Percentiles rank a stretch among this genome's conserved stretches.
Conservation (phyloP, 2,888 invertebrate species). For the Ectemnius continuus region DNA sequence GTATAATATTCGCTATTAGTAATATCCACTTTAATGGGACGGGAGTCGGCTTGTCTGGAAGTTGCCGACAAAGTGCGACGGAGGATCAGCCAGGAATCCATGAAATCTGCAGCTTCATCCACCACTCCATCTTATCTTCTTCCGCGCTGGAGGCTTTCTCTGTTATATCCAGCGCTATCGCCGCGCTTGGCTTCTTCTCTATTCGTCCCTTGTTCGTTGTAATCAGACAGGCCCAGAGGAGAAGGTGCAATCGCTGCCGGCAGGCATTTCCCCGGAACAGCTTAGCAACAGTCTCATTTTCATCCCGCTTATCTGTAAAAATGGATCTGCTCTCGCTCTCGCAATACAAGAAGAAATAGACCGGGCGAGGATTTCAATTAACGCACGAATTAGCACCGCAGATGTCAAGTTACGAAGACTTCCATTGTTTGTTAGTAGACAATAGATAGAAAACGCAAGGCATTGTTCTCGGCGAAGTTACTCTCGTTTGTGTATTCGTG, state of each 20-base stretch:
- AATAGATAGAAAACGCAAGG: too few species aligned
- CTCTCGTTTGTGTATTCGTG: too few species aligned
- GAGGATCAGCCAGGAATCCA: background rate
- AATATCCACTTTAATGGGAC: background rate
- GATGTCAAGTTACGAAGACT: too few species aligned
- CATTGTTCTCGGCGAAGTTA: too few species aligned
- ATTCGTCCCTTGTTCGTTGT: slow-evolving; percentile 23
- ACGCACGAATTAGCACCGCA: too few species aligned
- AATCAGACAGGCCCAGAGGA: slow-evolving; percentile 38
- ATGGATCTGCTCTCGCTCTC: slow-evolving; percentile 7
- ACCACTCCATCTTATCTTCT: background rate
- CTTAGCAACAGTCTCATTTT: slow-evolving; percentile 4
- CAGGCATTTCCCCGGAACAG: slow-evolving; percentile 18
- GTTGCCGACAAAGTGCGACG: background rate
- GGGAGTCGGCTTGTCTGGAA: background rate
- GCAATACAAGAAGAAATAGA: too few species aligned
- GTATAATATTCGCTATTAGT: too few species aligned
- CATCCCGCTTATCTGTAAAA: slow-evolving; percentile 4
- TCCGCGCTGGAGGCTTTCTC: background rate
- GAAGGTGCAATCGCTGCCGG: slow-evolving; percentile 26
- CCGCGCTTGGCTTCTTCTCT: slow-evolving; percentile 19
- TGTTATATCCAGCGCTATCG: slow-evolving; percentile 13
- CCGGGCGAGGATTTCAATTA: too few species aligned
- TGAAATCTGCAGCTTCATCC: background rate
- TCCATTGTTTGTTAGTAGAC: too few species aligned